Evolutionary conservation across 2,797 vertebrate genomes (phyloP), one percentile per base, ranked within the genome.

Genomic region (Lophius americanus): DNA sequence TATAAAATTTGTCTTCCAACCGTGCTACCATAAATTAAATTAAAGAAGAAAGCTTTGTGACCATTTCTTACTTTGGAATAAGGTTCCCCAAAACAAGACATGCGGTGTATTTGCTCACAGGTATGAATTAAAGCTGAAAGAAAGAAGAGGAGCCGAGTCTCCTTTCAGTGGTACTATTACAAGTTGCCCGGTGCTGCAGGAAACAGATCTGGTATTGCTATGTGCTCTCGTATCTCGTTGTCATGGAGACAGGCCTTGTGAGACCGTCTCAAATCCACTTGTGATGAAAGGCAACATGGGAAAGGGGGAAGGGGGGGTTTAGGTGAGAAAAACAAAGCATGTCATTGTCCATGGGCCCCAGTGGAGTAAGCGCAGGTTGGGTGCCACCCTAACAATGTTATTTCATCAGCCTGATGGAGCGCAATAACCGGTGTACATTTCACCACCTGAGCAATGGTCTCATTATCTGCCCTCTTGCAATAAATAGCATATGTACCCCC

Each of bases 361-460:
- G 78, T 3, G 75, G 81, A 85, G 74, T 66, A 37, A 71, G 78
- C 71, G 61, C 79, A 77, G 80, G 81, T 68, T 73, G 73, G 77
- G 69, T 72, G 76, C 74, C 81, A 81, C 73, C 81, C 82, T 76
- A 89, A 82, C 85, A 81, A 60, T 65, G 81, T 84, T 86, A 88
- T 91, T 91, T 85, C 89, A 88, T 91, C 87, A 90, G 79, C 77
- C 70, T 78, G 88, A 81, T 83, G 84, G 88, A 73, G 75, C 80
- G 87, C 88, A 91, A 91, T 90, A 85, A 89, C 78, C 23, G 72
- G 88, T 91, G 83, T 89, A 43, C 66, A 74, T 91, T 88, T 86
- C 89, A 82, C 85, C 88, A 90, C 88, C 88, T 90, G 88, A 85
- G 89, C 88, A 90, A 36, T 39, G 76, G 75, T 85, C 82, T 90